phyloP scores from a whole-genome alignment of 2,888 invertebrate species.

The Spatulosminthurus flaviceps region DNA sequence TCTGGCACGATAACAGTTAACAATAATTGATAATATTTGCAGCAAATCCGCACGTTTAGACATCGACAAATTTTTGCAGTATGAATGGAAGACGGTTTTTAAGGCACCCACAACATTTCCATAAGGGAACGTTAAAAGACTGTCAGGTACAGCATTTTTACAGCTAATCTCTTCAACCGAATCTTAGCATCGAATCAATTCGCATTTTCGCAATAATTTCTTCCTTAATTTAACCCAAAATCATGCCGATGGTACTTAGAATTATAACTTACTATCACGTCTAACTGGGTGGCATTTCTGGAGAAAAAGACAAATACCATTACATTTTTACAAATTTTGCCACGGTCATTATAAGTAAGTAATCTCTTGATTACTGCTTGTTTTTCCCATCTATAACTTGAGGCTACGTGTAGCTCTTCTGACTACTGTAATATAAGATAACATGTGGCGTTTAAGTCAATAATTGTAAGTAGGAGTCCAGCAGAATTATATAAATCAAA shows the following conservation, averaged over 20 bases:
- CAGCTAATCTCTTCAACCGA: background rate
- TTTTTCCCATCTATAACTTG: no score
- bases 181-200: background rate
- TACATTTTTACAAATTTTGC: no score
- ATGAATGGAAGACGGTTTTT: background rate
- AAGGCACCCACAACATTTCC: conserved; percentile 8
- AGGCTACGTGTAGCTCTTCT: no score
- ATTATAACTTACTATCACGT: no score
- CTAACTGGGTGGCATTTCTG: no score
- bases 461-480: background rate
- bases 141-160: conserved; percentile 11
- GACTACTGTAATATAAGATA: no score
- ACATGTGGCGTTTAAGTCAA: no score
- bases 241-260: no score
- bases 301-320: no score
- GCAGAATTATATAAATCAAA: background rate
- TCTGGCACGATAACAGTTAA: conserved; percentile 12
- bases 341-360: no score
- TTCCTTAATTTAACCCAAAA: background rate
- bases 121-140: background rate
- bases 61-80: background rate
- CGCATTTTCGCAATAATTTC: background rate
- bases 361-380: no score
- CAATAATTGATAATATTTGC: background rate
- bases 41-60: background rate